A percentile compares a stretch with the other conserved stretches of the same genome.
phyloP scores from a whole-genome alignment of 2,888 invertebrate species.

The Andrena haemorrhoa region DNA sequence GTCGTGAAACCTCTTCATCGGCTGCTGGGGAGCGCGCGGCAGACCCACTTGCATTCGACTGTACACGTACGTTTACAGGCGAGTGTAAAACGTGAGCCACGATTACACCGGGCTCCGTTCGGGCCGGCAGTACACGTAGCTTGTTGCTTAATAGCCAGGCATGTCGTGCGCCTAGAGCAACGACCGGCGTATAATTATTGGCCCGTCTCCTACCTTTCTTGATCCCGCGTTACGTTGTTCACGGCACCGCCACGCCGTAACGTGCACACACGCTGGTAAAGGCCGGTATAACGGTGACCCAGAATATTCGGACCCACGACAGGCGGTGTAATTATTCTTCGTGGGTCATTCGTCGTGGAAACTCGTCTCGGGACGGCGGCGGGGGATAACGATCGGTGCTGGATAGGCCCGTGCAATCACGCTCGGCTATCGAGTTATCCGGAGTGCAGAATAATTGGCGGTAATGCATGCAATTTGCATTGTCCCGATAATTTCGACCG shows the following conservation, averaged over 20 bases:
- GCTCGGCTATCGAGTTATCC: constrained; percentile 24
- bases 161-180: constrained; percentile 70
- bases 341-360: constrained; percentile 42
- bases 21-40: neutral
- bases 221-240: constrained; percentile 54
- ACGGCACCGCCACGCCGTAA: constrained; percentile 31
- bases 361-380: constrained; percentile 20
- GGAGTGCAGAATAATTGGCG: constrained; percentile 38
- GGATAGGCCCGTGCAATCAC: constrained; percentile 38
- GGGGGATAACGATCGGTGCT: constrained; percentile 32
- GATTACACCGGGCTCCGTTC: constrained; percentile 54
- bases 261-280: neutral
- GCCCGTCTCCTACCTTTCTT: constrained; percentile 57
- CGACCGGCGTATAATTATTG: constrained; percentile 73
- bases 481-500: constrained; percentile 9
- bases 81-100: constrained; percentile 58
- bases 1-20: constrained; percentile 4
- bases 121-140: constrained; percentile 50
- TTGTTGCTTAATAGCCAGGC: constrained; percentile 70
- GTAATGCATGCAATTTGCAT: constrained; percentile 45
- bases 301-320: constrained; percentile 54
- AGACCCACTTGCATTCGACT: neutral
- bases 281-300: constrained; percentile 53
- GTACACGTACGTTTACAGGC: neutral
- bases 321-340: constrained; percentile 51